These are phyloP conservation scores for Allobates femoralis DNA, from an alignment of 2,797 vertebrate genomes.

Conservation along the genomic window DNA sequence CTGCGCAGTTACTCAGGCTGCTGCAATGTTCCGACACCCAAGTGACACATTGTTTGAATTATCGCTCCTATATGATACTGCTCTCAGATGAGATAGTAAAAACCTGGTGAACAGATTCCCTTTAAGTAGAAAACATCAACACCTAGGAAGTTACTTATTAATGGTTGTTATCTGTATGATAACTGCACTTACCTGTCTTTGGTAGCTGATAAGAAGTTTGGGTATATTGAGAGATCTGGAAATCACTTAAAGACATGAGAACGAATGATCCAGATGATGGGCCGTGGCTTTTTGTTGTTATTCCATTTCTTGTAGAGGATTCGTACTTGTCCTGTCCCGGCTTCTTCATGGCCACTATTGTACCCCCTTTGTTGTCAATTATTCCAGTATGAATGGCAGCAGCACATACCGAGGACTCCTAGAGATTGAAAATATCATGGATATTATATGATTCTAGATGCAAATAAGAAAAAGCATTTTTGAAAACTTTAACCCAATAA, in stretches of 20 bases:
- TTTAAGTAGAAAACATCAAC: no score
- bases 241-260: not conserved
- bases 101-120: no score
- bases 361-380: constrained; percentile 9
- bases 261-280: constrained; percentile 8
- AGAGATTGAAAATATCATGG: not conserved
- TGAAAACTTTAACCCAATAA: no score
- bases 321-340: not conserved
- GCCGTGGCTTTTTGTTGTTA: not conserved
- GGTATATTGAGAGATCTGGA: not conserved
- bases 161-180: not conserved
- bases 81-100: no score
- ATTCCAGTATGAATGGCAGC: constrained; percentile 12
- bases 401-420: constrained; percentile 16
- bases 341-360: not conserved
- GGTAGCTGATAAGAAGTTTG: not conserved
- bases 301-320: constrained; percentile 13
- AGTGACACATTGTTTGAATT: no score
- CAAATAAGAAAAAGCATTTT: no score
- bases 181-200: constrained; percentile 13
- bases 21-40: no score
- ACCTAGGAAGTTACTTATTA: no score
- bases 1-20: no score
- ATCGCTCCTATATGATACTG: no score
- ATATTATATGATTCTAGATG: no score